These are phyloP conservation scores for Helicoverpa zea DNA, from an alignment of 1,140 invertebrate genomes.

Conservation along the genomic window DNA sequence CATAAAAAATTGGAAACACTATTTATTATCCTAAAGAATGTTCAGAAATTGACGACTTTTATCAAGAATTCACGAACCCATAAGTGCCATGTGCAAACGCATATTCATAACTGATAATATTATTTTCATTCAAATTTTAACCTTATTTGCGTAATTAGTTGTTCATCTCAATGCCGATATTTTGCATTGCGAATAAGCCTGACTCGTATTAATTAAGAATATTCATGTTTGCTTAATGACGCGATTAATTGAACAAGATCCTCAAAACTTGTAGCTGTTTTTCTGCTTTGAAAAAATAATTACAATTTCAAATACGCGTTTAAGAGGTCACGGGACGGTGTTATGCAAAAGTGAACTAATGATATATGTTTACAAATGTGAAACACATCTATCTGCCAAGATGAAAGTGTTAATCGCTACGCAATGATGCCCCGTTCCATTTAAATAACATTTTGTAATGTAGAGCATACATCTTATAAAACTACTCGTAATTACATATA, in stretches of 20 bases:
- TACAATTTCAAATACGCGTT: neutral
- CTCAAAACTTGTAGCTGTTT: too few relatives aligned
- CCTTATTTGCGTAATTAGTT: neutral
- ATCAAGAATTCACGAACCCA: neutral
- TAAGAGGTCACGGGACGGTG: constrained; percentile 1
- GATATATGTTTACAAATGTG: constrained; percentile 20
- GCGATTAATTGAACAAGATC: too few relatives aligned
- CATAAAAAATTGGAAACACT: too few relatives aligned
- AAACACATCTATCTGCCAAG: constrained; percentile 32
- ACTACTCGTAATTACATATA: constrained; percentile 21
- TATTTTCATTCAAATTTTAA: constrained; percentile 14
- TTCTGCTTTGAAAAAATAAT: neutral
- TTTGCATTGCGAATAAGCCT: neutral
- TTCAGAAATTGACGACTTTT: neutral
- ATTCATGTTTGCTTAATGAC: neutral
- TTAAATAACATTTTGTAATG: constrained; percentile 19
- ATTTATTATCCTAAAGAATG: too few relatives aligned
- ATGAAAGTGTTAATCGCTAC: constrained; percentile 32
- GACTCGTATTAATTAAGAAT: neutral
- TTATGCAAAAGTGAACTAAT: constrained; percentile 40
- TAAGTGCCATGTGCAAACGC: neutral
- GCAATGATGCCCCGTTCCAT: constrained; percentile 9
- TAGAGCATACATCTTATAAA: constrained; percentile 24
- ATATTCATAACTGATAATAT: neutral
- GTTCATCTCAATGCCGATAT: neutral